A percentile compares a stretch with the other conserved stretches of the same genome.
These are phyloP conservation scores for Aegithalos caudatus DNA, from an alignment of 2,113 vertebrate genomes.

Conservation along the genomic window DNA sequence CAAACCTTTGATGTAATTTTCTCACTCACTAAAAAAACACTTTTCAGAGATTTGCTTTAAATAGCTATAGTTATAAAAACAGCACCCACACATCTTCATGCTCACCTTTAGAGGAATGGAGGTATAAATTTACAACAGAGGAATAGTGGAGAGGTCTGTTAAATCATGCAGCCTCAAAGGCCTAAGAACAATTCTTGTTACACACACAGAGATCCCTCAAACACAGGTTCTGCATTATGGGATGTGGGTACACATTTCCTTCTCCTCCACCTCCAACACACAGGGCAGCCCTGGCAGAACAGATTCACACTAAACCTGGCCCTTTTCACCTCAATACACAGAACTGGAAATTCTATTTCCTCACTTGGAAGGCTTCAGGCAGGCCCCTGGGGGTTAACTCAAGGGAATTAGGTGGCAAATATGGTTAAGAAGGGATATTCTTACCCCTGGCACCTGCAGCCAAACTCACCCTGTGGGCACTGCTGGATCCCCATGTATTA, in stretches of 20 bases:
- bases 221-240: neutral
- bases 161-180: neutral
- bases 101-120: neutral
- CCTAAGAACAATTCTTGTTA: neutral
- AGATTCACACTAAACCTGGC: neutral
- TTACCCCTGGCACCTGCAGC: neutral
- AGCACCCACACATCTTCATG: neutral
- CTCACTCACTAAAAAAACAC: neutral
- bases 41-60: neutral
- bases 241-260: fast-evolving
- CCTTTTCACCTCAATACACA: neutral
- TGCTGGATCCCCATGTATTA: fast-evolving
- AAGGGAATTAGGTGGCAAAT: neutral
- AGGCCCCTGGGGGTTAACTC: neutral
- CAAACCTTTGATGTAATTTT: neutral
- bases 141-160: neutral
- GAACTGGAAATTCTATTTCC: neutral
- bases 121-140: neutral
- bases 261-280: neutral
- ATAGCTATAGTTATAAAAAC: neutral
- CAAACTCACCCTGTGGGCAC: neutral
- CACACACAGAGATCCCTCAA: neutral
- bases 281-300: neutral
- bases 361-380: neutral
- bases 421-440: neutral